Evolutionary conservation across 2,888 invertebrate species (phyloP), one percentile per base, ranked within the genome.

Genomic region (Leptopterna dolabrata): DNA sequence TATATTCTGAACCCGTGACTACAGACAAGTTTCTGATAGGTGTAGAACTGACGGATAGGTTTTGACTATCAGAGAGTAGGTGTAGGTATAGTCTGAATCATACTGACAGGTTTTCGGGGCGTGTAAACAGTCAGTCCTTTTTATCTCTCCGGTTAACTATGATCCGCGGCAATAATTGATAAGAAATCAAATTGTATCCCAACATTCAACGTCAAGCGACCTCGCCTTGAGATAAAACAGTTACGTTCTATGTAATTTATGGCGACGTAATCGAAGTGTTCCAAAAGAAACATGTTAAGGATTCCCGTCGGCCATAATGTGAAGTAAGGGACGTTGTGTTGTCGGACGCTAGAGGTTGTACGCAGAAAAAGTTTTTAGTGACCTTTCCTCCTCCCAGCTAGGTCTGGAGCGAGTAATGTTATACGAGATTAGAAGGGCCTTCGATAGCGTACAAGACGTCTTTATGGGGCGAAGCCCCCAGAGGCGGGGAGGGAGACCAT

Each of bases 261-360:
- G 24, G 63, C 63, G 63, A 63, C 63, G 24, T 63, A 63, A 63
- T 63, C 63, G 24, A 63, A 63, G 63, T 63, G 63, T 63, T 24
- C 63, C 9, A 63, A 63, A 27, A 63, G 63, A 63, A 63, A 63
- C 63, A 63, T 63, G 63, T 63, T 63, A 24, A 36, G 9, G 63
- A 63, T 63, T 63, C 63, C 63, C 63, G 63, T 63, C 63, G 63
- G 63, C 63, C 24, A 63, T 63, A 63, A 63, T 63, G 63, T 63
- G 63, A 63, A 63, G 63, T 63, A 63, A 63, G 24, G 63, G 24
- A 63, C 63, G 51, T 63, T 63, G 27, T 7, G 63, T 24, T 63
- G 63, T 63, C 63, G 63, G 24, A 24, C 63, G 24, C 19, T 19
- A 19, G 63, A 19, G 3, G 63, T n/a, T 63, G 19, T 19, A 63